Base-by-base conservation (phyloP, 2,113 vertebrate species). In the Pandion haliaetus region DNA sequence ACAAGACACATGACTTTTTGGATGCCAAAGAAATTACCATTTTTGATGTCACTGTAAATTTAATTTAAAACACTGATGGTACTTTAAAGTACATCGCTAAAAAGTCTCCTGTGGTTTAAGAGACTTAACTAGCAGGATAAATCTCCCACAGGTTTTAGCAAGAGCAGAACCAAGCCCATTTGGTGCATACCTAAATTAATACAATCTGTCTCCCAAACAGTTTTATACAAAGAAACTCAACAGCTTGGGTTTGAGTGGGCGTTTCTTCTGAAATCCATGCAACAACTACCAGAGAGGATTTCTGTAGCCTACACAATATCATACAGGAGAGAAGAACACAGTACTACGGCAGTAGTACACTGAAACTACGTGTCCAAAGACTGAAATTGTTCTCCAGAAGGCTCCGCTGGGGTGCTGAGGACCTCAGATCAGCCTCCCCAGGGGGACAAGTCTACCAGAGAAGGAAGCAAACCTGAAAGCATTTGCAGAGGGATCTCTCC, bases 1-100 rank as follows among this genome's bases (percentile, higher is more conserved):
- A 12, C 16, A 21, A 49, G 69, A n/a, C 0, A 0, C 36, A 0
- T 1, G 67, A n/a, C 49, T 23, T 79, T 54, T 20, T 4, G n/a
- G 71, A 82, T 49, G 71, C 17, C 61, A 21, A 74, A 66, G 32
- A 88, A 88, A 93, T 78, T 50, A 50, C 42, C 13, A 0, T 26
- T 70, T 93, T 84, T 40, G 26, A 59, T 67, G 65, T 67, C 49
- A 55, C 34, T 25, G 40, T 17, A 58, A 34, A 67, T 86, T 67
- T 86, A 92, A 63, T 86, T 81, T 71, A 59, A 86, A 93, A 70
- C 63, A n/a, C 29, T 55, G 52, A 50, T n/a, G 32, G 55, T 92
- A 70, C n/a, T 50, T 84, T 28, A 50, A 91, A 96, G 76, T 18
- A 28, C 17, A 3, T 29, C 61, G 57, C 73, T 66, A 57, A 81